Percentiles rank a stretch among this genome's conserved stretches.
Conservation (phyloP, 2,888 invertebrate genomes). For the Spatulosminthurus flaviceps region DNA sequence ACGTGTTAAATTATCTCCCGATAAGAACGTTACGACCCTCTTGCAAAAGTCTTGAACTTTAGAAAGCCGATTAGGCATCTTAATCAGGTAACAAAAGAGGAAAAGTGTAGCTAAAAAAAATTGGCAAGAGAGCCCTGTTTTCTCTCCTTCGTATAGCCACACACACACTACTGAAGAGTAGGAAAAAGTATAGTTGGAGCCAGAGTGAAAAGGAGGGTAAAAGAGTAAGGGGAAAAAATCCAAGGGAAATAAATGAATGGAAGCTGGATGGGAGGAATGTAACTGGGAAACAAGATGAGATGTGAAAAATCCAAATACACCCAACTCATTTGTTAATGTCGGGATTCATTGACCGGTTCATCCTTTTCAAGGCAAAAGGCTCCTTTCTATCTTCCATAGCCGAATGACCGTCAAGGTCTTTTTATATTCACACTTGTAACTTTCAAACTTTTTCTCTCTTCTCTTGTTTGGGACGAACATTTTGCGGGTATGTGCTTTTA, state of each 20-base stretch:
- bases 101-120: constrained; percentile 29
- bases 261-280: too few relatives aligned
- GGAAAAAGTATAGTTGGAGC: background rate
- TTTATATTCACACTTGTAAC: background rate
- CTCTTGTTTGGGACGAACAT: too few relatives aligned
- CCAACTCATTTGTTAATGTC: constrained; percentile 61
- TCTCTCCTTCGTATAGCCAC: background rate
- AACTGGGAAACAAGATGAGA: constrained; percentile 47
- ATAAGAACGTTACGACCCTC: constrained; percentile 9
- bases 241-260: constrained; percentile 45
- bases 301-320: constrained; percentile 59
- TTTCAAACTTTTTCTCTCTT: too few relatives aligned
- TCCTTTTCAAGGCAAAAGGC: constrained; percentile 50
- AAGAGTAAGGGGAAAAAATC: constrained; percentile 21
- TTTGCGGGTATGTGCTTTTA: too few relatives aligned
- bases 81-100: constrained; percentile 33
- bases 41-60: constrained; percentile 9
- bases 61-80: constrained; percentile 38
- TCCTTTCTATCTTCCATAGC: background rate
- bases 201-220: constrained; percentile 11
- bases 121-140: constrained; percentile 21
- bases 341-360: constrained; percentile 58
- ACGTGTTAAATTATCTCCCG: background rate
- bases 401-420: background rate
- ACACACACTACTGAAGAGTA: constrained; percentile 10